Evolutionary conservation across 2,888 invertebrate genomes (phyloP), one percentile per base, ranked within the genome.

Genomic region (Melitaea athalia): DNA sequence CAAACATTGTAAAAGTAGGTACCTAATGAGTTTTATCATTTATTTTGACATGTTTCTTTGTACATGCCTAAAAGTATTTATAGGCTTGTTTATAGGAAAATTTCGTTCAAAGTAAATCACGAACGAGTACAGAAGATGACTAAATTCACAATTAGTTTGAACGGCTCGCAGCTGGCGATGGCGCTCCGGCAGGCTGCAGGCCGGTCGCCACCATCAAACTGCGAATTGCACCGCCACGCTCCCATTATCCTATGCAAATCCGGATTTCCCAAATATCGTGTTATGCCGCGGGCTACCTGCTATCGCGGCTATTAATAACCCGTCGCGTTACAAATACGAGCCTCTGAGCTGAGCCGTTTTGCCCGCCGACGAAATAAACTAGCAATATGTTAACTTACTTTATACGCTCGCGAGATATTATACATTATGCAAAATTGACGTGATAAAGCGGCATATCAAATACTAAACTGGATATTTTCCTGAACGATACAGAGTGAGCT

Each of bases 241-340:
- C 76, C 87, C 83, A 92, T 92, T 90, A 91, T 88, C 87, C 89
- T 89, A 91, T 91, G 91, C 91, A 91, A 91, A 92, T 90, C 88
- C 89, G 88, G 86, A 88, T 90, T 89, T 85, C 85, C 88, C 85
- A 89, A 91, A 91, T 88, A 90, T 86, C 89, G 86, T 86, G 86
- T 83, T 81, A 76, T 77, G 86, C 90, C 88, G 87, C 88, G 85
- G 87, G 88, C 86, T 84, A 85, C 85, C 81, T 84, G 86, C 88
- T 88, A 89, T 89, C 88, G 86, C 85, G 85, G 85, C 91, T 89
- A 91, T 91, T 89, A 91, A 89, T 91, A 91, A 88, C 88, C 81
- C 81, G 81, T 81, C 84, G 83, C 81, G 87, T 85, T 87, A 88
- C 89, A 89, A 89, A 89, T 86, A 87, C 83, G 85, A 77, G 80